These are phyloP conservation scores for Stomatorhinus walkeri DNA, from an alignment of 2,797 vertebrate genomes.

Conservation along the genomic window DNA sequence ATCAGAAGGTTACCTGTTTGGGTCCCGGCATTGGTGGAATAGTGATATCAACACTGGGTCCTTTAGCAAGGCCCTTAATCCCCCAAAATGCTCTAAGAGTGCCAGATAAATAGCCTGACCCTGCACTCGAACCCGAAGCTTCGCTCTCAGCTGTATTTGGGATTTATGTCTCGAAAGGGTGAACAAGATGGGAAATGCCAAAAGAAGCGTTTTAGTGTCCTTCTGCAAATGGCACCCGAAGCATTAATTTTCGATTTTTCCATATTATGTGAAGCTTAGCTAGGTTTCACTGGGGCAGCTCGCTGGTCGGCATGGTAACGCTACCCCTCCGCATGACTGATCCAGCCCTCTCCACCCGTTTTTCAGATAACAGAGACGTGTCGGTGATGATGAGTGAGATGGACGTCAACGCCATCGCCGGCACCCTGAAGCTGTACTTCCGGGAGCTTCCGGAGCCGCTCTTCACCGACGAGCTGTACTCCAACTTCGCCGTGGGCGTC, in stretches of 20 bases:
- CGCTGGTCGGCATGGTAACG: not conserved
- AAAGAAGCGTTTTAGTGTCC: not conserved
- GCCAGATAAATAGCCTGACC: not conserved
- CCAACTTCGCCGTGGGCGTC: constrained; percentile 91
- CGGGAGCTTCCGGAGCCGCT: constrained; percentile 91
- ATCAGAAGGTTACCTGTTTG: not conserved
- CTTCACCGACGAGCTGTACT: constrained; percentile 92
- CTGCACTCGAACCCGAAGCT: not conserved
- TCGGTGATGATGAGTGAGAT: constrained; percentile 99
- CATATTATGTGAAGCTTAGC: not conserved
- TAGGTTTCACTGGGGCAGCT: not conserved
- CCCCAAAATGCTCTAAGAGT: not conserved
- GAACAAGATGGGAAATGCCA: not conserved
- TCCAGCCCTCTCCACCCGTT: not conserved
- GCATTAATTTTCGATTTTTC: not conserved
- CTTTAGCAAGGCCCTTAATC: not conserved
- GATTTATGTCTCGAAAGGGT: not conserved
- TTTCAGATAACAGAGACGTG: constrained; percentile 89
- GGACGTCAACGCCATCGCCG: constrained; percentile 96
- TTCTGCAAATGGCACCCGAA: not conserved
- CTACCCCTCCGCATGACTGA: not conserved
- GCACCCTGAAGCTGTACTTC: constrained; percentile 94
- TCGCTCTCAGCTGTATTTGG: not conserved
- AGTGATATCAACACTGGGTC: not conserved
- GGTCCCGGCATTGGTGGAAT: not conserved